Base-by-base conservation (phyloP, 2,888 invertebrate genomes). In the Xylota sylvarum region DNA sequence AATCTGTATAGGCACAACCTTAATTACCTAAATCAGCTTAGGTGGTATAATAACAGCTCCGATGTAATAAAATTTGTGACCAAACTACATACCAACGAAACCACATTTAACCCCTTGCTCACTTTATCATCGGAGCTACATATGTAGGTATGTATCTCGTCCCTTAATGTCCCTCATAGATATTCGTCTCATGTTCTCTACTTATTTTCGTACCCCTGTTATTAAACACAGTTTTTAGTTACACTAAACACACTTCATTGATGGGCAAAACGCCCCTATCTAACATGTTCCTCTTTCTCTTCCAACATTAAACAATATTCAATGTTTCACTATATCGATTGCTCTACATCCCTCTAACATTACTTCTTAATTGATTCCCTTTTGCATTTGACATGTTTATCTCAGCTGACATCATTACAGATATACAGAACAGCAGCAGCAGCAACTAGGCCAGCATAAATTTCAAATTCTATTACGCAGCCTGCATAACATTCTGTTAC, bases 401-500 rank as follows among this genome's bases (percentile, higher is more conserved):
- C 50, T 40, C 30, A 30, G 14, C 60, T 69, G 77, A 60, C 69
- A 62, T 77, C 32, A 60, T 60, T 50, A 69, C 58, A 65, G 37
- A 32, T 4, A 37, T 17, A 32, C 6, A 56, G 2, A 43, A 46
- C 58, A 37, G 4, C 17, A 27, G 12, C 55, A 55, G 27, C 50
- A 72, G 37, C 7, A 37, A 40, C 52, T 81, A 69, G 69, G 74
- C 84, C 84, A 60, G 80, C 76, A 80, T 85, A 56, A 69, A 76
- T 78, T 67, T 60, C 40, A 79, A 84, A 74, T 35, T 43, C 74
- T 64, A 76, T 76, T 76, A 74, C 64, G 48, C 46, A 52, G 84
- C 84, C 84, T 58, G 84, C 80, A 85, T 85, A 72, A 65, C 79
- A 67, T 78, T 60, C 62, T 76, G 74, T 46, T 67, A 14, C 10